Conservation (phyloP, 2,797 vertebrate genomes). For the Ibycter americanus region DNA sequence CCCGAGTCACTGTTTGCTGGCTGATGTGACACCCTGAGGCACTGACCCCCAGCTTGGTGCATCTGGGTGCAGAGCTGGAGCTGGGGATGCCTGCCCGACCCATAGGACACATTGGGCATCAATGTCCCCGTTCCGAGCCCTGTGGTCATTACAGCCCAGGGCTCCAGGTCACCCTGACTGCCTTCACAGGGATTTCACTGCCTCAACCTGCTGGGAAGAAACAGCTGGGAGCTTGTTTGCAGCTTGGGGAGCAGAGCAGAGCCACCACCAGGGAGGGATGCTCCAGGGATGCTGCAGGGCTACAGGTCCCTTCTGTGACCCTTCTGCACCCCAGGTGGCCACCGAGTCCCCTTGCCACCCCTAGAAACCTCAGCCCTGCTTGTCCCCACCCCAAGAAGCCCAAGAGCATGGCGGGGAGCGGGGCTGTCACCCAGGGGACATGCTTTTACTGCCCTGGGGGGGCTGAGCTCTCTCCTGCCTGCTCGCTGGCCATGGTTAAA, state of each 20-base stretch:
- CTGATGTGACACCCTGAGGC: not conserved
- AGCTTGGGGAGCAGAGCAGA: not conserved
- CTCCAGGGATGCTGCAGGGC: not conserved
- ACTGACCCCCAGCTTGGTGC: not conserved
- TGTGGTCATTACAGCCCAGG: not conserved
- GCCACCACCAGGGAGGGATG: too few relatives aligned
- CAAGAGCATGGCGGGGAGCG: accelerated
- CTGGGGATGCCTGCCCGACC: not conserved
- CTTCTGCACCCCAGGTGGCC: not conserved
- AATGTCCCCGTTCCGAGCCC: not conserved
- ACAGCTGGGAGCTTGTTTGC: not conserved
- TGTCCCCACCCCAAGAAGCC: not conserved
- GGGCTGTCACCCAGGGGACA: not conserved
- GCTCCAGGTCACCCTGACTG: not conserved
- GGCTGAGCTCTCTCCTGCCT: not conserved
- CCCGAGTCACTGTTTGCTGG: not conserved
- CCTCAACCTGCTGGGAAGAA: not conserved
- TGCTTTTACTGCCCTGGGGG: too few relatives aligned
- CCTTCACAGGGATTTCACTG: not conserved
- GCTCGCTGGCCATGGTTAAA: accelerated
- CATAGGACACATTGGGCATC: not conserved
- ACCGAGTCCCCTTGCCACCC: not conserved
- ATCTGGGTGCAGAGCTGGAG: not conserved
- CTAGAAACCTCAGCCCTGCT: not conserved
- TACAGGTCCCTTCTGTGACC: not conserved